phyloP scores from a whole-genome alignment of 1,140 invertebrate genomes.

The Ceratosolen solmsi region DNA sequence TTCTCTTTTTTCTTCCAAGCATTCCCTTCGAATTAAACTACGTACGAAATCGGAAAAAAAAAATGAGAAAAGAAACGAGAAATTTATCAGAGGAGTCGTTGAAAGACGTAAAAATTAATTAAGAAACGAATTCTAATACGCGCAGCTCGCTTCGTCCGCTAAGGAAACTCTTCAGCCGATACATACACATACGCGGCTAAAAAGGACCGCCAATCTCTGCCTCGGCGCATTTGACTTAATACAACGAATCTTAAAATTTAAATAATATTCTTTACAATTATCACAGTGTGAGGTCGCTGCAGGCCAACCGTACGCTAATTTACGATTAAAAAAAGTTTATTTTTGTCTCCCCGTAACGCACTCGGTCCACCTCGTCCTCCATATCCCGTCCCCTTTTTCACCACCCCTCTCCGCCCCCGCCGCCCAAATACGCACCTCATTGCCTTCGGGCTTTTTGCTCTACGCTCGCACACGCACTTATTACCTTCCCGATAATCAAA shows the following conservation, averaged over 20 bases:
- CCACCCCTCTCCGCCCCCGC: background rate
- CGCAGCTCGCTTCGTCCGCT: slow-evolving; percentile 32
- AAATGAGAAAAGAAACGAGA: slow-evolving; percentile 18
- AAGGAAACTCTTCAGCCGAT: slow-evolving; percentile 8
- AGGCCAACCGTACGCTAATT: slow-evolving; percentile 61
- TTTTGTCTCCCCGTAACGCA: slow-evolving; percentile 22
- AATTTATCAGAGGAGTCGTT: background rate
- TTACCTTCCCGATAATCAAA: slow-evolving; percentile 51
- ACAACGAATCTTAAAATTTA: slow-evolving; percentile 69
- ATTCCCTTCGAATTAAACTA: slow-evolving; percentile 20
- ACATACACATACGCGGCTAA: background rate
- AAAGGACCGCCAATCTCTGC: slow-evolving; percentile 50
- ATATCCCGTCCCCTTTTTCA: background rate
- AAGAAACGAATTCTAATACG: slow-evolving; percentile 44
- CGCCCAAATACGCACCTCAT: slow-evolving; percentile 25
- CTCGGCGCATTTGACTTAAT: slow-evolving; percentile 58
- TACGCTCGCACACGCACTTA: slow-evolving; percentile 38
- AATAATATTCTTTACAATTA: slow-evolving; percentile 73
- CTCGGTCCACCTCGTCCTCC: background rate
- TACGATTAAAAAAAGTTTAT: slow-evolving; percentile 48
- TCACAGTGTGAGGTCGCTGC: slow-evolving; percentile 73
- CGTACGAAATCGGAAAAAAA: slow-evolving; percentile 42
- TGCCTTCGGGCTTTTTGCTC: slow-evolving; percentile 18
- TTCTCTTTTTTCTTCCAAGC: background rate
- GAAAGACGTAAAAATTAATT: slow-evolving; percentile 50